Base-by-base conservation (phyloP, 2,113 vertebrate genomes). In the Mobula hypostoma region DNA sequence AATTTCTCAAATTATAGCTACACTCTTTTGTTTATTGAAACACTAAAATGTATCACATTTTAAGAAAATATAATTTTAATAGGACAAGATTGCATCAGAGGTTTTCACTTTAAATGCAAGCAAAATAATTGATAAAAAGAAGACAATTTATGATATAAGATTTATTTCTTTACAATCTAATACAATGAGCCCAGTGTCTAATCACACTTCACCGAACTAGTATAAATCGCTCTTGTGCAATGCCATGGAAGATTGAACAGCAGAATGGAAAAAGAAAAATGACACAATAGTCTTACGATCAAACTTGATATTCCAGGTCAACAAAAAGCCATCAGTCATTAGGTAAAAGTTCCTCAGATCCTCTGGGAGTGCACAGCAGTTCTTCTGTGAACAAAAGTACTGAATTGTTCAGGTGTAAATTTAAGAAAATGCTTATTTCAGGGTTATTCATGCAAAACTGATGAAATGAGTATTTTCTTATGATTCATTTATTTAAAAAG, bases 271-370 rank as follows among this genome's bases (percentile, higher is more conserved):
- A 74, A 74, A 93, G 2, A 12, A 72, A 27, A 56, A 74, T 29
- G 24, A 8, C 24, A 14, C 36, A 58, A 61, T 19, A 7, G 2
- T 96, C 98, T 96, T 95, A 99, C 98, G 96, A 94, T 98, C 98
- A 0, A 98, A 95, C 95, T 98, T 99, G 80, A 98, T 97, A 80
- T 95, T 98, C 99, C 99, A 99, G 6, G 98, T 98, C 95, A 99
- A 97, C 15, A 97, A 97, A 94, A 99, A 98, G 94, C 99, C 98
- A 95, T 99, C 98, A 0, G 97, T 98, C 95, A 99, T 99, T 94
- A 99, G 96, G 94, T 99, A 99, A 95, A 99, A 99, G 95, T 98
- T 98, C 96, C 97, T 97, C 85, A 99, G 95, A 96, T 99, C 99
- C 76, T 99, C 98, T 79, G 99, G 98, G 94, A 99, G 96, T 94